These are phyloP conservation scores for Tringa solitaria DNA, from an alignment of 2,113 vertebrate genomes.

Conservation along the genomic window DNA sequence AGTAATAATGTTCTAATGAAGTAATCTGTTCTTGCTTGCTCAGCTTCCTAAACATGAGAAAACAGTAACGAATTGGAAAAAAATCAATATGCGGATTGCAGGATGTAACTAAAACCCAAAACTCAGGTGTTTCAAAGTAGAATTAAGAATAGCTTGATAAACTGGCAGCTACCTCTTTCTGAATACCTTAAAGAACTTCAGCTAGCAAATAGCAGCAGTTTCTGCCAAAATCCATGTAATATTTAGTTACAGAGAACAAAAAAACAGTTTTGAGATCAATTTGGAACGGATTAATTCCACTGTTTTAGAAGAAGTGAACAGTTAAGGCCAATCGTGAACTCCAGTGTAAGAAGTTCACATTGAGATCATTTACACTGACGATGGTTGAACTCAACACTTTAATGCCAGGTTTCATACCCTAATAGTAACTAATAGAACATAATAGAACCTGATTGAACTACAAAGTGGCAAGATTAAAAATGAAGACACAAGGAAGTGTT, in stretches of 20 bases:
- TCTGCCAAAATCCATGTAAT: background rate
- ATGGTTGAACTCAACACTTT: background rate
- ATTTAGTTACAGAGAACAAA: background rate
- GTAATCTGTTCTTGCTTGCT: constrained; percentile 92
- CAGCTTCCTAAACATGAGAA: constrained; percentile 83
- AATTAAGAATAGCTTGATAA: background rate
- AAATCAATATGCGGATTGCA: background rate
- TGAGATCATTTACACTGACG: background rate
- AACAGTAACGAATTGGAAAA: background rate
- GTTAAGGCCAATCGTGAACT: background rate
- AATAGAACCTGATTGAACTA: background rate
- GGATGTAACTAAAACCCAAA: background rate
- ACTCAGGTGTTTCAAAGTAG: background rate
- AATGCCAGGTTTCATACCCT: background rate
- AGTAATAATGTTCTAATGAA: constrained; percentile 88
- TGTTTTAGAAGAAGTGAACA: background rate
- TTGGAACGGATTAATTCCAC: background rate
- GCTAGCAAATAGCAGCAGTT: background rate
- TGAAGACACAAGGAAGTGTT: background rate
- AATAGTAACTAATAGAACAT: background rate
- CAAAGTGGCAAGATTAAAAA: background rate
- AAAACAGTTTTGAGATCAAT: background rate
- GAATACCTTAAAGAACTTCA: background rate
- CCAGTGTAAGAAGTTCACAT: background rate
- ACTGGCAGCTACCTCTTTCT: background rate